These are phyloP conservation scores for Crepidodera aurea DNA, from an alignment of 2,888 invertebrate species.

Conservation along the genomic window DNA sequence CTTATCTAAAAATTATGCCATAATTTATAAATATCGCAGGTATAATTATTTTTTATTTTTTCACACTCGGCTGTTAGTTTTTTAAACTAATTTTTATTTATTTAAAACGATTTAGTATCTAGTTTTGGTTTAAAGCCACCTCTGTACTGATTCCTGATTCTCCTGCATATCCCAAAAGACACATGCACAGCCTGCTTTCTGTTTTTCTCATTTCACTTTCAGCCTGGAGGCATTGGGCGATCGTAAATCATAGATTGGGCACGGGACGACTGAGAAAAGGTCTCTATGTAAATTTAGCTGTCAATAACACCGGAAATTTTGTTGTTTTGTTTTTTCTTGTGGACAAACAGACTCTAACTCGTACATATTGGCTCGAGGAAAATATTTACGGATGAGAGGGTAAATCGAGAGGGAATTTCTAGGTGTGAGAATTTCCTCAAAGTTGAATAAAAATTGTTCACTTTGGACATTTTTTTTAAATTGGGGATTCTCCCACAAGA, in stretches of 20 bases:
- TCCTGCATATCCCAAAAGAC: conserved; percentile 4
- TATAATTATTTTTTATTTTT: too few species aligned
- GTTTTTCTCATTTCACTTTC: conserved; percentile 10
- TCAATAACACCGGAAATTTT: conserved; percentile 14
- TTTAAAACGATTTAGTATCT: too few species aligned
- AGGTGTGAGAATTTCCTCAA: too few species aligned
- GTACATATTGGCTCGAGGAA: neutral
- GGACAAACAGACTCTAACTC: neutral
- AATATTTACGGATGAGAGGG: neutral
- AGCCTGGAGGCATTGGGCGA: neutral
- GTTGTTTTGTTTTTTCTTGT: neutral
- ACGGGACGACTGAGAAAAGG: conserved; percentile 1
- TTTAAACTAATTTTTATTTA: too few species aligned
- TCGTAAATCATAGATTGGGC: neutral
- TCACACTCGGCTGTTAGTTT: too few species aligned
- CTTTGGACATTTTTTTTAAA: too few species aligned
- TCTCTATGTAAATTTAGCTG: conserved; percentile 14
- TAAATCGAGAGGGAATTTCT: neutral
- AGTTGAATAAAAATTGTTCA: too few species aligned
- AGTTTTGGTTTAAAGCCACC: too few species aligned
- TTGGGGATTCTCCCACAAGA: too few species aligned
- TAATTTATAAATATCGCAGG: too few species aligned
- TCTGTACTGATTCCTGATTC: neutral
- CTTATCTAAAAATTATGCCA: too few species aligned
- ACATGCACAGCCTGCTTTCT: neutral